Evolutionary conservation across 1,140 invertebrate species (phyloP).

Genomic region (Heliconius eleuchia): DNA sequence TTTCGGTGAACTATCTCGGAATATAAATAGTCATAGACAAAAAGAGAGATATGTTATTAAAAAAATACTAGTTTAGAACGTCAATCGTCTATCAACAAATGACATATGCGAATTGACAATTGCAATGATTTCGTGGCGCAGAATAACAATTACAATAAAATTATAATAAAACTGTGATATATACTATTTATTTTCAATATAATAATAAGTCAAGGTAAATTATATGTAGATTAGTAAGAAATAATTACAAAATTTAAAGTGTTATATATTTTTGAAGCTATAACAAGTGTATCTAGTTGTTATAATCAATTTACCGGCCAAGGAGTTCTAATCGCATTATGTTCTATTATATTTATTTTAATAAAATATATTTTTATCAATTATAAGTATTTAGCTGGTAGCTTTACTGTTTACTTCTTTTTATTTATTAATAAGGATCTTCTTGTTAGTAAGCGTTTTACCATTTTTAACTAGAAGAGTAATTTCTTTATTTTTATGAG

Average conservation of each 20-base stretch:
- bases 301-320: constrained; percentile 20
- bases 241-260: neutral
- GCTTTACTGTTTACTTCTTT: no score
- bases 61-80: neutral
- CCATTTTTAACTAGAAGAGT: no score
- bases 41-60: neutral
- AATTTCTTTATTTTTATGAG: no score
- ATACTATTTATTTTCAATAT: constrained; percentile 4
- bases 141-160: constrained; percentile 32
- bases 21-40: neutral
- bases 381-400: neutral
- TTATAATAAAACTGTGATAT: constrained; percentile 22
- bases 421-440: no score
- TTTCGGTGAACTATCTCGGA: neutral
- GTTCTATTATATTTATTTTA: constrained; percentile 16
- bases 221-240: neutral
- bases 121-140: constrained; percentile 64
- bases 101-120: constrained; percentile 42
- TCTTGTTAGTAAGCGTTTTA: no score
- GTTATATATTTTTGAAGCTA: neutral
- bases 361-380: neutral
- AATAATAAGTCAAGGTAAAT: neutral
- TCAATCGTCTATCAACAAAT: constrained; percentile 20
- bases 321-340: constrained; percentile 14
- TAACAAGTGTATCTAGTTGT: neutral